Percentiles rank a stretch among this genome's conserved stretches.
phyloP scores from a whole-genome alignment of 2,888 invertebrate genomes.

The Troides aeacus region DNA sequence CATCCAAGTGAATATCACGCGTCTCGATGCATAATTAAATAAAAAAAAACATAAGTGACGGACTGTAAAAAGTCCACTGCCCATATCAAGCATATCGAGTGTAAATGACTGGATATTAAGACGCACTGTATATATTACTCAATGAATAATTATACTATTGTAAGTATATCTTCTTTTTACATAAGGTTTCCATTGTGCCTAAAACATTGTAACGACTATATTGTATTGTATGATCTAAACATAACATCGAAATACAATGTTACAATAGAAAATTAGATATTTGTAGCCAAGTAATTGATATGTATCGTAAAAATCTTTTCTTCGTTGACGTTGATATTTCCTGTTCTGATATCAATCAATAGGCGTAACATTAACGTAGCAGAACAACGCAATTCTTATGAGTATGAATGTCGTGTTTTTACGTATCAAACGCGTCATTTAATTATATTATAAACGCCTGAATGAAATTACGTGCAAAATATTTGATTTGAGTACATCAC shows the following conservation, averaged over 20 bases:
- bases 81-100: no score
- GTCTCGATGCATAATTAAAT: no score
- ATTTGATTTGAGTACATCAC: not conserved
- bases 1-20: no score
- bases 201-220: not conserved
- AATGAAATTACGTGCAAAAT: not conserved
- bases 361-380: conserved; percentile 7
- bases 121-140: no score
- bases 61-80: no score
- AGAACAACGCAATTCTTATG: not conserved
- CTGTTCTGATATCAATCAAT: conserved; percentile 18
- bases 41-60: no score
- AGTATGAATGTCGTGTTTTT: not conserved
- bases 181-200: not conserved
- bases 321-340: conserved; percentile 10
- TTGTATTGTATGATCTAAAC: not conserved
- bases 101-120: no score
- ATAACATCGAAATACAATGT: conserved; percentile 18
- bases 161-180: no score
- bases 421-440: not conserved
- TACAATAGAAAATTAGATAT: conserved; percentile 9
- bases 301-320: conserved; percentile 16
- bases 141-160: no score
- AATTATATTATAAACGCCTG: conserved; percentile 1
- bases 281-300: conserved; percentile 2